Evolutionary conservation across 2,113 vertebrate species (phyloP).

Genomic region (Nestor notabilis): DNA sequence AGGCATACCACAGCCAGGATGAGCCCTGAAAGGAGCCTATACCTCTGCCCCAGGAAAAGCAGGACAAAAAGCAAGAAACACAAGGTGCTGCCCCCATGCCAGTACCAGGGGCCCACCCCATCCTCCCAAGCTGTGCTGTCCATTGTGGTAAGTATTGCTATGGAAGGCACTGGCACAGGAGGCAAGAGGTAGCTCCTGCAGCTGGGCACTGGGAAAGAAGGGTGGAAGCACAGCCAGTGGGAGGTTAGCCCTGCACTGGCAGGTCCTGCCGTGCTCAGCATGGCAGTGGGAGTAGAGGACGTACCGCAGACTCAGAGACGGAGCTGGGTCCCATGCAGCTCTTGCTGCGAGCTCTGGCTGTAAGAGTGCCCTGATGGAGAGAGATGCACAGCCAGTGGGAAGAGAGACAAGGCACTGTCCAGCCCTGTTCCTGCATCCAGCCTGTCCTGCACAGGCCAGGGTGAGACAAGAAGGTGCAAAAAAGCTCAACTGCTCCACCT

Average conservation of each 20-base stretch:
- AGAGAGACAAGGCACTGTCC: neutral
- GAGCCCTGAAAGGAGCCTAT: neutral
- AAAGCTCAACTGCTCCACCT: neutral
- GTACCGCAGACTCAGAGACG: slow-evolving; percentile 84
- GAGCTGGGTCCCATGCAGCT: slow-evolving; percentile 80
- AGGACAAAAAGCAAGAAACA: neutral
- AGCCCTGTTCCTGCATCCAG: neutral
- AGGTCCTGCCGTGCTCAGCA: neutral
- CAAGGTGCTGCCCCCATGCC: neutral
- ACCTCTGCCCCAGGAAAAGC: neutral
- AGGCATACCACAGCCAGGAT: neutral
- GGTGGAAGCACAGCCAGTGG: neutral
- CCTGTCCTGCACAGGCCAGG: neutral
- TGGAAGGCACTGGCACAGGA: neutral
- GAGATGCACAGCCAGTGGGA: slow-evolving; percentile 66
- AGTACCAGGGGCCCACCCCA: neutral
- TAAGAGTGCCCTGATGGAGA: slow-evolving; percentile 86
- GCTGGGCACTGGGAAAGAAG: neutral
- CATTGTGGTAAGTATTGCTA: neutral
- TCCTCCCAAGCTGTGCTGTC: neutral
- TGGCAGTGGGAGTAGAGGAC: slow-evolving; percentile 68
- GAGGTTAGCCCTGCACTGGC: neutral
- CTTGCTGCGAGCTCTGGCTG: slow-evolving; percentile 82
- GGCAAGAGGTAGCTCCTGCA: neutral
- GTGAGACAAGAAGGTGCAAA: neutral